These are phyloP conservation scores for Cyphomyrus discorhynchus DNA, from an alignment of 2,113 vertebrate species.

Conservation along the genomic window DNA sequence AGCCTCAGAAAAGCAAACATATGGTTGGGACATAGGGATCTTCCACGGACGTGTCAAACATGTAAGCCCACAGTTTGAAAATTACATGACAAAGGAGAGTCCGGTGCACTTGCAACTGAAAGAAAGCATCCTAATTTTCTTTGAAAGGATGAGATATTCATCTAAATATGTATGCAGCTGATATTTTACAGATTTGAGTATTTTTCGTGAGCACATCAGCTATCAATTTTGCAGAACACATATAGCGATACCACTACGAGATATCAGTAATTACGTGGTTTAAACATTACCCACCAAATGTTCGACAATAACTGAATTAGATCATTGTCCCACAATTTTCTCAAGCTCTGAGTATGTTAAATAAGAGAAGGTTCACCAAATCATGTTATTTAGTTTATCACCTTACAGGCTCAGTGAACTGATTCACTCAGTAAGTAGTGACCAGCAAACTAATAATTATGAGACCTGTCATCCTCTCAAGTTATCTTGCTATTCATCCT, in stretches of 20 bases:
- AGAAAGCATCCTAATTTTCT: conserved; percentile 16
- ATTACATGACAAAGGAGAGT: conserved; percentile 34
- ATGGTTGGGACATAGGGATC: neutral
- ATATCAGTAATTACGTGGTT: neutral
- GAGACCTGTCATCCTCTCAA: neutral
- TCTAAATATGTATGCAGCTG: neutral
- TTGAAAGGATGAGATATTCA: neutral
- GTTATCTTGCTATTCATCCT: neutral
- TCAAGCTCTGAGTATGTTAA: neutral
- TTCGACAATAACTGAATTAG: neutral
- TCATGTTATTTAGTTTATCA: neutral
- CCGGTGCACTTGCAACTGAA: conserved; percentile 17
- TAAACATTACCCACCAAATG: neutral
- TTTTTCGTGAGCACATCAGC: neutral
- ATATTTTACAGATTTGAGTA: neutral
- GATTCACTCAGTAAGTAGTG: neutral
- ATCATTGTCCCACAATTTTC: neutral
- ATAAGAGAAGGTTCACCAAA: neutral
- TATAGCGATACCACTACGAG: neutral
- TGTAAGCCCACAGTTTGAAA: conserved; percentile 21
- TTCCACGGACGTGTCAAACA: neutral
- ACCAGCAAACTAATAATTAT: neutral
- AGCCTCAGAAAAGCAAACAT: conserved; percentile 22
- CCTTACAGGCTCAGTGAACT: neutral
- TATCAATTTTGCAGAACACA: neutral